A percentile compares a stretch with the other conserved stretches of the same genome.
Conservation (phyloP, 2,113 vertebrate genomes). For the Cebidichthys violaceus region DNA sequence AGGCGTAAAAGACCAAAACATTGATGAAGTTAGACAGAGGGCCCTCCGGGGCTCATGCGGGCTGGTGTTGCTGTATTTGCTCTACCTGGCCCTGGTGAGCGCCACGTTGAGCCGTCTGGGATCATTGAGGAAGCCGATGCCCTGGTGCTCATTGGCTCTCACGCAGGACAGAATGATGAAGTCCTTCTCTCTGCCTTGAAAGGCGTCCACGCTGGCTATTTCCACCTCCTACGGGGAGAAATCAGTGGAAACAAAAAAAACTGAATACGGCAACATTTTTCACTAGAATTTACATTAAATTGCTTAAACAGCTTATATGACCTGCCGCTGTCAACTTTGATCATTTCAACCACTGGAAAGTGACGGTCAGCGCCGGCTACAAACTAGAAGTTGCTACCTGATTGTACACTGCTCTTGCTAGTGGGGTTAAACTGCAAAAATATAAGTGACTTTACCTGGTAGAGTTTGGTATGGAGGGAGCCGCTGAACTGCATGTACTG, state of each 20-base stretch:
- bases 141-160: conserved; percentile 95
- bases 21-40: not conserved
- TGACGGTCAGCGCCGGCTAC: not conserved
- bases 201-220: conserved; percentile 95
- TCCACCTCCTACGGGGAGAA: conserved; percentile 89
- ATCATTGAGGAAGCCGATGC: conserved; percentile 95
- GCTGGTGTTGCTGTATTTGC: not conserved
- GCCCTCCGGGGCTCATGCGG: not conserved
- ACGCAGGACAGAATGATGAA: conserved; percentile 97
- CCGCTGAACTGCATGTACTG: conserved; percentile 99
- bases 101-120: conserved; percentile 94
- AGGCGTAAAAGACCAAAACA: not conserved
- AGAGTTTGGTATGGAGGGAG: conserved; percentile 95
- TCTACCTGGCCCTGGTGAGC: conserved; percentile 91
- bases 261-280: not conserved
- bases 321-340: not conserved
- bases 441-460: conserved; percentile 85
- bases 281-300: too few relatives aligned
- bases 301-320: not conserved
- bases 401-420: not conserved
- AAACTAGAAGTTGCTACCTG: not conserved
- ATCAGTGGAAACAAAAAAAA: not conserved
- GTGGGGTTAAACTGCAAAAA: not conserved
- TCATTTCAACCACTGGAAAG: not conserved
- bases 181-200: conserved; percentile 96